Conservation (phyloP, 2,888 invertebrate species). For the Tolmerus cingulatus region DNA sequence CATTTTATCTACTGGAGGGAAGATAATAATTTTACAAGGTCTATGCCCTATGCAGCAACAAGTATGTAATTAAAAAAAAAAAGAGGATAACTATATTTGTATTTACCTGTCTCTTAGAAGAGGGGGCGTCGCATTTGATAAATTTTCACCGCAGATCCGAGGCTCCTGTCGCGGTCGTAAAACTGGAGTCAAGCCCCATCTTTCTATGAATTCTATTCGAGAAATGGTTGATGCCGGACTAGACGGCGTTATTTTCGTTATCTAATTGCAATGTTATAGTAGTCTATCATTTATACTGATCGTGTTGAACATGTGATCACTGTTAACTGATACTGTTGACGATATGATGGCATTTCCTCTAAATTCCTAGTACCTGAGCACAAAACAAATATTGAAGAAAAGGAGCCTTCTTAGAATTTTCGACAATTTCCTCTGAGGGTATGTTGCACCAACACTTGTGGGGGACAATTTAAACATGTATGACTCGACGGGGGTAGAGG, state of each 20-base stretch:
- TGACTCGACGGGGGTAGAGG: neutral
- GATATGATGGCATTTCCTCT: conserved; percentile 39
- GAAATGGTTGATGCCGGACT: conserved; percentile 75
- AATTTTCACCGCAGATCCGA: conserved; percentile 73
- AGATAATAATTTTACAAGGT: neutral
- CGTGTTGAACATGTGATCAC: conserved; percentile 35
- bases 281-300: conserved; percentile 43
- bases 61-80: conserved; percentile 1
- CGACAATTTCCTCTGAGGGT: neutral
- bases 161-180: conserved; percentile 95
- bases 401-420: neutral
- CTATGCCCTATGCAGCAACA: neutral
- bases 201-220: conserved; percentile 96
- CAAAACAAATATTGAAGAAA: neutral
- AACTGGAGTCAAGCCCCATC: conserved; percentile 98
- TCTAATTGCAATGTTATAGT: conserved; percentile 42
- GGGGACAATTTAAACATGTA: neutral
- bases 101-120: conserved; percentile 64
- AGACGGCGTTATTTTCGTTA: conserved; percentile 49
- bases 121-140: conserved; percentile 64
- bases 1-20: neutral
- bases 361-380: neutral
- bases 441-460: conserved; percentile 2
- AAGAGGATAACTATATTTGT: conserved; percentile 44
- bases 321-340: conserved; percentile 30